A percentile compares a stretch with the other conserved stretches of the same genome.
These are phyloP conservation scores for Pseudococcus jackbeardsleyi DNA, from an alignment of 2,888 invertebrate species.

Conservation along the genomic window DNA sequence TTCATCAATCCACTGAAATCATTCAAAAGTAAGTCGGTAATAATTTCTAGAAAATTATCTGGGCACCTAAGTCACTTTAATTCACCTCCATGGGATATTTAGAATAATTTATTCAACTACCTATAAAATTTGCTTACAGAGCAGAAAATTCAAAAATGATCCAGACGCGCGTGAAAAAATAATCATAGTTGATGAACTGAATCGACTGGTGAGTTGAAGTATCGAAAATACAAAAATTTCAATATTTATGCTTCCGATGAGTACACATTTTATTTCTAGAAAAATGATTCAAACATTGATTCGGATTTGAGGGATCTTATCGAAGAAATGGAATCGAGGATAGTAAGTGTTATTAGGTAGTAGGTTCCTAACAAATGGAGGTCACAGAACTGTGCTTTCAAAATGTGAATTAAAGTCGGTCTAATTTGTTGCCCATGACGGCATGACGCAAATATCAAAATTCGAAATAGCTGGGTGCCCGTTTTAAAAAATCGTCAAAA, in stretches of 20 bases:
- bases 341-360: background rate
- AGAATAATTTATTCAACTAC: background rate
- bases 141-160: background rate
- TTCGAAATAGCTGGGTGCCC: no score
- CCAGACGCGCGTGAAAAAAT: background rate
- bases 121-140: background rate
- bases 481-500: no score
- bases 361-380: no score
- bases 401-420: no score
- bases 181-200: background rate
- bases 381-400: no score
- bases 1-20: background rate
- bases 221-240: background rate
- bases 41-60: no score
- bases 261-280: background rate
- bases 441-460: no score
- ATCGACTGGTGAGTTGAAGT: background rate
- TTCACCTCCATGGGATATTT: no score
- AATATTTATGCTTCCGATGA: background rate
- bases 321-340: background rate
- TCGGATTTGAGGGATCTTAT: background rate
- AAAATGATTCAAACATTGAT: background rate
- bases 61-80: no score
- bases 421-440: no score
- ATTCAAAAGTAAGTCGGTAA: no score